Evolutionary conservation across 1,140 invertebrate species (phyloP).

Genomic region (Eriocheir sinensis): DNA sequence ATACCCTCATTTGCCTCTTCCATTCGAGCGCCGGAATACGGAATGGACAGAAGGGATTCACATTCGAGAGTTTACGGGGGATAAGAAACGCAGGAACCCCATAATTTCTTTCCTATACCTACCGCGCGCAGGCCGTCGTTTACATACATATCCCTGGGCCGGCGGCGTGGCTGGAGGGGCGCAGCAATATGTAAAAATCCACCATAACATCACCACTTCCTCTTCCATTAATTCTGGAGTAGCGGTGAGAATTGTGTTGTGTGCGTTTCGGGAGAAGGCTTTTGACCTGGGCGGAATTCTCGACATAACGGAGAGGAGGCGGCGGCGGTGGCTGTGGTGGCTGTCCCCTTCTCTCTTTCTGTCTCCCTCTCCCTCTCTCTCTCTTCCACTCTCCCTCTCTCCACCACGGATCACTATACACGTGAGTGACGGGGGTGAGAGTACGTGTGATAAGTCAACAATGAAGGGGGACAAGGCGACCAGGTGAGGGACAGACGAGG

Average conservation of each 20-base stretch:
- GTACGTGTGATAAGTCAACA: conserved; percentile 24
- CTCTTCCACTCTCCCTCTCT: no score
- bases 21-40: no score
- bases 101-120: background rate
- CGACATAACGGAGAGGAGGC: background rate
- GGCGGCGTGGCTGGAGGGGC: background rate
- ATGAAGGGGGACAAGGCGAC: conserved; percentile 1
- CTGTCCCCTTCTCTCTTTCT: no score
- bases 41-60: conserved; percentile 4
- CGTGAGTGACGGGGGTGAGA: background rate
- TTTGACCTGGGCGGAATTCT: background rate
- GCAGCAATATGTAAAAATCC: conserved; percentile 17
- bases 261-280: no score
- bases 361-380: no score
- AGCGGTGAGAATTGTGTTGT: conserved; percentile 12
- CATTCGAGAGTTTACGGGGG: background rate
- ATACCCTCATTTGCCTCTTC: no score
- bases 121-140: background rate
- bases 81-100: background rate
- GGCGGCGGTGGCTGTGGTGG: no score
- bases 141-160: background rate
- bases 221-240: background rate
- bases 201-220: conserved; percentile 15
- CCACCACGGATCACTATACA: background rate
- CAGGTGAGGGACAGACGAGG: background rate